Base-by-base conservation (phyloP, 2,113 vertebrate genomes). In the Carassius gibelio region DNA sequence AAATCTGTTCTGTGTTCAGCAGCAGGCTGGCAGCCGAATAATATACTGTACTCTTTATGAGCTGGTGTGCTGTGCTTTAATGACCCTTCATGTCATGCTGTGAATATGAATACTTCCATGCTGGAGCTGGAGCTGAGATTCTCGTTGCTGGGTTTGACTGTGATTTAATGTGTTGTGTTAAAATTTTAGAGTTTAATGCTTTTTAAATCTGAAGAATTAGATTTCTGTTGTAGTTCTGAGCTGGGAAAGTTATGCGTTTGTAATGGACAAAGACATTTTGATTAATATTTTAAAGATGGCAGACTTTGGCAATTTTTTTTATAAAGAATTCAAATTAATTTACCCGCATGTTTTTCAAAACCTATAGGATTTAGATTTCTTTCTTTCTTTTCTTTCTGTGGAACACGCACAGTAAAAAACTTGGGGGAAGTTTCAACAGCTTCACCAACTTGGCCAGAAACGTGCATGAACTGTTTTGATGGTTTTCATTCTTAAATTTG, bases 91-190 rank as follows among this genome's bases (percentile, higher is more conserved):
- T 48, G 36, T 38, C 77, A 38, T 36, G 57, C 77, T 79, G 61
- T 64, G 61, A 81, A 81, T 50, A n/a, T 81, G 11, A 81, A 81
- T 19, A 81, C n/a, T 50, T 48, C 11, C 15, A 81, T 79, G 77
- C 59, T 55, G 26, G 50, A 59, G 77, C 59, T 55, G 26, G 50
- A 59, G 2, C 19, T 50, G 34, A 79, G 30, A 61, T 42, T 78
- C 48, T 57, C 17, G 23, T 52, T 59, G 30, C 50, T 21, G 62
- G 8, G 64, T 64, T 50, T 3, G 3, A 55, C 71, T 52, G 55
- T 52, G 78, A 72, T 69, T 36, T 66, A 76, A 50, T 50, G 30
- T 15, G 45, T n/a, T 48, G 34, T 15, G 19, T 55, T 23, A 75
- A 75, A 75, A 10, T 50, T 74, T 50, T 75, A 50, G 8, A 50